Evolutionary conservation across 1,140 invertebrate species (phyloP).

Genomic region (Sesamia nonagrioides): DNA sequence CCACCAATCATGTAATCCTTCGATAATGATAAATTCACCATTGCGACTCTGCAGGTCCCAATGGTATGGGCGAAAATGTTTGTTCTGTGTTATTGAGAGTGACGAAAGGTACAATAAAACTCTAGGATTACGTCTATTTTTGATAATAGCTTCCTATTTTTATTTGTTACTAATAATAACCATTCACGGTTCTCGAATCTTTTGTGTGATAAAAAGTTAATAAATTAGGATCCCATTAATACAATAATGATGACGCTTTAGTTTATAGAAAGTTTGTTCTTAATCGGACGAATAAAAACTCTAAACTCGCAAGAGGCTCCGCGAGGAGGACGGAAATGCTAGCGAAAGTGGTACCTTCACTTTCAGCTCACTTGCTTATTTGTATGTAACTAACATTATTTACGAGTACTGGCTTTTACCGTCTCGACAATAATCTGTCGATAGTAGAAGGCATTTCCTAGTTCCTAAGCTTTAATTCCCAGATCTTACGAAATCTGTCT

Average conservation of each 20-base stretch:
- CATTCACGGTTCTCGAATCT: background rate
- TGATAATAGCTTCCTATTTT: too few relatives aligned
- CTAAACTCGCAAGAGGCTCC: conserved; percentile 42
- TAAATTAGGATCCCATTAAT: background rate
- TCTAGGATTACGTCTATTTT: too few relatives aligned
- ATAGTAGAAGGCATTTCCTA: background rate
- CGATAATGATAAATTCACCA: background rate
- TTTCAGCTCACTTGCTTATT: conserved; percentile 55
- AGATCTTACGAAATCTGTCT: background rate
- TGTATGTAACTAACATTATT: conserved; percentile 35
- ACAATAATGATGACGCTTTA: conserved; percentile 3
- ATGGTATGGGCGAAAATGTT: too few relatives aligned
- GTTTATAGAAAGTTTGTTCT: conserved; percentile 46
- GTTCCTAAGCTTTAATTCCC: background rate
- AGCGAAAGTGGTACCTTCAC: conserved; percentile 69
- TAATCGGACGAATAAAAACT: conserved; percentile 44
- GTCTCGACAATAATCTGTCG: background rate
- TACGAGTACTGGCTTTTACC: conserved; percentile 4
- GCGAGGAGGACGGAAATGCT: conserved; percentile 39
- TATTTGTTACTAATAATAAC: background rate
- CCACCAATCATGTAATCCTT: background rate
- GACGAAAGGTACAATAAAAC: too few relatives aligned
- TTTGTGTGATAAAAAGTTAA: background rate
- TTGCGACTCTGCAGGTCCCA: too few relatives aligned
- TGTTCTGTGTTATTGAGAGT: too few relatives aligned